Conservation (phyloP, 2,113 vertebrate species). For the Dermatemys mawii region DNA sequence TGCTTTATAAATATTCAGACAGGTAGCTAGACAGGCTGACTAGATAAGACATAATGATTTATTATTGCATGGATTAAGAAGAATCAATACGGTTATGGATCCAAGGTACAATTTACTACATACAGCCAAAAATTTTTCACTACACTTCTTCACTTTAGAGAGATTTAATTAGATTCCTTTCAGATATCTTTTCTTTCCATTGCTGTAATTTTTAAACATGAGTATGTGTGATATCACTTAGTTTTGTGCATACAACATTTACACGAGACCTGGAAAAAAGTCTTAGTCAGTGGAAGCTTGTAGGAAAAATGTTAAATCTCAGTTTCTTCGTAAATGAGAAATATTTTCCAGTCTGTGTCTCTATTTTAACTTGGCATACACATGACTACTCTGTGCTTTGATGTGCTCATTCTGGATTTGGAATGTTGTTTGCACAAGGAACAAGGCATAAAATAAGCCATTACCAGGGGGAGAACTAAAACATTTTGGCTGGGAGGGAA, state of each 20-base stretch:
- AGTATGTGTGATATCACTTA: background rate
- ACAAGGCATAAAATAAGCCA: conserved; percentile 55
- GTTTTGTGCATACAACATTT: background rate
- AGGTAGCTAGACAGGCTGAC: background rate
- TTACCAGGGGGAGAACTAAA: conserved; percentile 38
- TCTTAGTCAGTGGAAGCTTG: conserved; percentile 45
- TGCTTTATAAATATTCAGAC: background rate
- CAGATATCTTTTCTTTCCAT: background rate
- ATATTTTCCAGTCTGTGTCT: conserved; percentile 73
- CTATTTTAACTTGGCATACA: conserved; percentile 57
- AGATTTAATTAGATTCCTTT: background rate
- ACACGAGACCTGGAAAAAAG: conserved; percentile 37
- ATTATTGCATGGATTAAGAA: background rate
- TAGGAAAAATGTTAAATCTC: conserved; percentile 72
- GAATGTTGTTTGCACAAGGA: conserved; percentile 58
- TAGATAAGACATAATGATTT: background rate
- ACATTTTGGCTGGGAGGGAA: background rate
- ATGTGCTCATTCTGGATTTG: conserved; percentile 63
- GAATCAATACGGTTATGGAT: background rate
- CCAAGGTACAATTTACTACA: background rate
- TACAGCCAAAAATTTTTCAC: background rate
- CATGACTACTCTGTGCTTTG: conserved; percentile 62
- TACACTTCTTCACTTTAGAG: background rate
- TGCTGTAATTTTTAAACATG: background rate
- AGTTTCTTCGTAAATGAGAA: conserved; percentile 71